Base-by-base conservation (phyloP, 2,888 invertebrate species). In the Synanthedon formicaeformis region DNA sequence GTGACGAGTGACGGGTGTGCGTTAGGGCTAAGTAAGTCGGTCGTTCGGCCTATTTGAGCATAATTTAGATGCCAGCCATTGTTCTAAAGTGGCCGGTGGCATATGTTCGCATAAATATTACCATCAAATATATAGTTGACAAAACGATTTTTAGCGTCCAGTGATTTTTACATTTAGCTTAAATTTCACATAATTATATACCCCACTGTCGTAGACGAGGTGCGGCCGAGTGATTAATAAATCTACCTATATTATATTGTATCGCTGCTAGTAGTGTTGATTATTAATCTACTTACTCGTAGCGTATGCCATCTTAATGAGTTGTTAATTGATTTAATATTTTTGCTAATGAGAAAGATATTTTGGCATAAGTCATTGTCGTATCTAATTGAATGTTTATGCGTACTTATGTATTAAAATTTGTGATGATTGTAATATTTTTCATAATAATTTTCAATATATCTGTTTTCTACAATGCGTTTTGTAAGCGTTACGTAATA, bases 401-500 rank as follows among this genome's bases (percentile, higher is more conserved):
- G 67, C 81, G 85, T 85, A 85, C 85, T 85, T 85, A 85, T 81
- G 48, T 74, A 66, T 66, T 69, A 73, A 70, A 77, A 78, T 74
- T 73, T 71, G 64, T 71, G 75, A 79, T 81, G 72, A 78, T 74
- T 79, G 65, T 73, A 70, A 45, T 78, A 51, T 79, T 82, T 80
- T 77, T 67, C 67, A 73, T 80, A 78, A 81, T 80, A 79, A 73
- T 79, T 75, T 76, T 75, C 74, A 70, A 63, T 61, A 23, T 23
- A 59, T 72, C 45, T 45, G 45, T 71, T 80, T 78, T 75, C 72
- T 81, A 71, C 78, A 74, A 65, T 71, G 73, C 74, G 68, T 81
- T 81, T 79, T 81, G 64, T 75, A 77, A 82, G 74, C 79, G 81
- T 81, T 82, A 81, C 82, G 80, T 83, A 76, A 71, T 41, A 80